Conservation (phyloP, 2,113 vertebrate species). For the Dendrocopos noguchii region DNA sequence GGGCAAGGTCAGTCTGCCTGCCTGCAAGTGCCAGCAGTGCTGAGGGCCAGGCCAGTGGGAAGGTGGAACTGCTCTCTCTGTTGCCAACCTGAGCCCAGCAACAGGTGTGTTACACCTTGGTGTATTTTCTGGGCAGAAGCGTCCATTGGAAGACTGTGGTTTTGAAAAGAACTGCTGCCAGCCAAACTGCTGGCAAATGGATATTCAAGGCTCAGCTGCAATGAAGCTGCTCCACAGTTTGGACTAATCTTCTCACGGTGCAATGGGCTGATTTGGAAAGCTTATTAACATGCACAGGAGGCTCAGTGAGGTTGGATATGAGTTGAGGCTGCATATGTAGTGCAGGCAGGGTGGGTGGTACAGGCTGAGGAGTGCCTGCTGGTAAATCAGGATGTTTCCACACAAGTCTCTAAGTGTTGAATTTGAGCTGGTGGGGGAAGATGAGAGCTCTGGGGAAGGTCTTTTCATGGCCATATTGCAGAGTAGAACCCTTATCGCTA, state of each 20-base stretch:
- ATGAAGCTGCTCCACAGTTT: background rate
- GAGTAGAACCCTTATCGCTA: background rate
- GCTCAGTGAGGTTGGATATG: background rate
- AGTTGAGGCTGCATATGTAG: background rate
- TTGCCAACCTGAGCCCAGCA: background rate
- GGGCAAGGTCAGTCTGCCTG: background rate
- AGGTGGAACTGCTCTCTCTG: background rate
- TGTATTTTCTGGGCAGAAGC: background rate
- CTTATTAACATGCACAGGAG: background rate
- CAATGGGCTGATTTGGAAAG: background rate
- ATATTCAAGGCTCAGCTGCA: background rate
- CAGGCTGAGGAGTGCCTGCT: background rate
- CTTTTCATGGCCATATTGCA: background rate
- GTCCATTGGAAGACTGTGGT: accelerated
- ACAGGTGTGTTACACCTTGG: background rate
- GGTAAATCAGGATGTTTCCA: background rate
- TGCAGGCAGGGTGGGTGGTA: accelerated
- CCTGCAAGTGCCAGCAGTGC: too few species aligned
- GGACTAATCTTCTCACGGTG: background rate
- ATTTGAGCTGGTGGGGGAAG: background rate
- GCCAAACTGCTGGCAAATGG: background rate
- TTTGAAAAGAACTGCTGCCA: background rate
- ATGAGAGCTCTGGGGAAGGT: background rate
- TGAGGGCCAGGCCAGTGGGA: accelerated
- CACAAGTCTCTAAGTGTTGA: background rate